Percentiles rank a stretch among this genome's conserved stretches.
Evolutionary conservation across 2,888 invertebrate genomes (phyloP).

Genomic region (Incurvaria masculella): DNA sequence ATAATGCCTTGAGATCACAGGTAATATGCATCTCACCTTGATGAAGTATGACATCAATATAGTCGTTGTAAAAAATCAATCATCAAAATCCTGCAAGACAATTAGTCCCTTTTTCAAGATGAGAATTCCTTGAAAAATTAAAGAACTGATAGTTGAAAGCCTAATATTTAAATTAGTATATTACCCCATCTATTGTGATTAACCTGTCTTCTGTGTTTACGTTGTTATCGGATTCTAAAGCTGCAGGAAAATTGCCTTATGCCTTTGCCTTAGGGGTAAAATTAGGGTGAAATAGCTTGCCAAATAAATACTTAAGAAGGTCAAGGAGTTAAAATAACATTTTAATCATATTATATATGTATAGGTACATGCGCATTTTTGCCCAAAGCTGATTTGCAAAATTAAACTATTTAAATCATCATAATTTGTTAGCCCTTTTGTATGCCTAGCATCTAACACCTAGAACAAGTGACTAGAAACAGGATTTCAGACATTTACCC

Average conservation of each 20-base stretch:
- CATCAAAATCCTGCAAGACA: no score
- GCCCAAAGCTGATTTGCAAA: slow-evolving; percentile 2
- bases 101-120: no score
- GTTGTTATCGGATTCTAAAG: slow-evolving; percentile 14
- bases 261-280: slow-evolving; percentile 1
- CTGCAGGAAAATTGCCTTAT: neutral
- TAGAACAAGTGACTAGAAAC: neutral
- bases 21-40: no score
- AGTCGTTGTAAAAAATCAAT: no score
- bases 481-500: neutral
- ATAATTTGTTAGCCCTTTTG: neutral
- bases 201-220: slow-evolving; percentile 3
- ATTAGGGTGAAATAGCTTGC: slow-evolving; percentile 6
- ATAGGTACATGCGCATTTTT: slow-evolving; percentile 9
- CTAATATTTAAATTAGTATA: neutral
- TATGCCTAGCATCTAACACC: neutral
- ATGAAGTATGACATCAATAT: no score
- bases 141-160: slow-evolving; percentile 2
- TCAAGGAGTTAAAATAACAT: neutral
- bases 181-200: neutral
- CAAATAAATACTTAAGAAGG: slow-evolving; percentile 18
- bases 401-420: neutral
- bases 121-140: neutral
- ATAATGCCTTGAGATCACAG: no score
- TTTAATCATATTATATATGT: slow-evolving; percentile 3